A percentile compares a stretch with the other conserved stretches of the same genome.
These are phyloP conservation scores for Corythornis madagascariensis DNA, from an alignment of 2,113 vertebrate species.

Conservation along the genomic window DNA sequence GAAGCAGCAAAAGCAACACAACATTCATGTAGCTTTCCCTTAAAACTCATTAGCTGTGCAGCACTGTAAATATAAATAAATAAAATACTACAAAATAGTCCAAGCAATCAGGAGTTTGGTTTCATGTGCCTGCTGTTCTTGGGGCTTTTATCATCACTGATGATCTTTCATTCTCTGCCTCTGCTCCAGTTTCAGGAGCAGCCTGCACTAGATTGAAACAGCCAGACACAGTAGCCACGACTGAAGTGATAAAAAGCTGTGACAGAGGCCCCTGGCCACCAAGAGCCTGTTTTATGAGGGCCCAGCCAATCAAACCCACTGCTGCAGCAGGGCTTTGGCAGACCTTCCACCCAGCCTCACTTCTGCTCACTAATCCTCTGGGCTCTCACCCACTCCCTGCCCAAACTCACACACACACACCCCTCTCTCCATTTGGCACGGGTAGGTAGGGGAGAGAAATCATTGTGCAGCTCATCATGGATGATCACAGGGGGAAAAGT, in stretches of 20 bases:
- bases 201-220: neutral
- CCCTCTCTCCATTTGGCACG: fast-evolving
- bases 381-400: neutral
- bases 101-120: neutral
- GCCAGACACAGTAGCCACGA: neutral
- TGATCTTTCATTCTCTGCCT: neutral
- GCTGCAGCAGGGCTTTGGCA: neutral
- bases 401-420: neutral
- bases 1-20: neutral
- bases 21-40: neutral
- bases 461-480: neutral
- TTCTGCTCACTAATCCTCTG: neutral
- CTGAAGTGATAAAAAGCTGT: neutral
- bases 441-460: fast-evolving
- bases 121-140: neutral
- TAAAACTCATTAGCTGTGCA: neutral
- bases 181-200: neutral
- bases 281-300: neutral
- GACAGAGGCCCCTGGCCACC: fast-evolving
- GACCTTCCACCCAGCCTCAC: neutral
- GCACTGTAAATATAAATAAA: neutral
- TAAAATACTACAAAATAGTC: no score
- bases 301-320: neutral
- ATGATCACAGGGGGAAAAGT: neutral
- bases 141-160: neutral